phyloP scores from a whole-genome alignment of 2,888 invertebrate genomes.

The Isotomurus palustris region DNA sequence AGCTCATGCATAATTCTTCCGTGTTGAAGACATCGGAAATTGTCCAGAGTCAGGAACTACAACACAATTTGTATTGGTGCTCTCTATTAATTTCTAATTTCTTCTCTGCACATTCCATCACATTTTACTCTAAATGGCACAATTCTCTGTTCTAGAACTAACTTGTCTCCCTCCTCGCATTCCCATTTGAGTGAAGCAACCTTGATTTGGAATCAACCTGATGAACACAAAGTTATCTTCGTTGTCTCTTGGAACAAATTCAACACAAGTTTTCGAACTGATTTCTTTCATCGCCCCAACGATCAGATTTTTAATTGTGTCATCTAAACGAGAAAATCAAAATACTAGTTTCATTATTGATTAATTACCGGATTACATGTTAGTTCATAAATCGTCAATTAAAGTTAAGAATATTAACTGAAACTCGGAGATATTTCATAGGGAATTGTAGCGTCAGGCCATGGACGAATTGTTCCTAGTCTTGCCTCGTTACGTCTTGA shows the following conservation, averaged over 20 bases:
- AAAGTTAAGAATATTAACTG: no score
- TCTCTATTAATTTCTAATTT: no score
- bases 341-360: no score
- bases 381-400: no score
- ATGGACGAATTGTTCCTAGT: no score
- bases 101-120: no score
- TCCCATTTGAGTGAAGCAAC: slow-evolving; percentile 45
- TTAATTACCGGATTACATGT: no score
- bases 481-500: no score
- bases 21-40: slow-evolving; percentile 24
- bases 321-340: no score
- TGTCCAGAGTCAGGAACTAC: slow-evolving; percentile 24
- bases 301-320: no score
- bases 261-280: slow-evolving; percentile 19
- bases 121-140: no score
- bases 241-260: slow-evolving; percentile 2
- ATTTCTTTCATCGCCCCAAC: slow-evolving; percentile 24
- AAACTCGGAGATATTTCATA: slow-evolving; percentile 8
- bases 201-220: slow-evolving; percentile 13
- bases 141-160: neutral
- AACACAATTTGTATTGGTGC: no score
- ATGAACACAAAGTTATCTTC: slow-evolving; percentile 17
- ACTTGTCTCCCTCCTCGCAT: slow-evolving; percentile 39
- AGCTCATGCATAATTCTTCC: slow-evolving; percentile 45
- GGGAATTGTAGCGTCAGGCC: neutral